Percentiles rank a stretch among this genome's conserved stretches.
Evolutionary conservation across 2,797 vertebrate genomes (phyloP).

Genomic region (Semotilus atromaculatus): DNA sequence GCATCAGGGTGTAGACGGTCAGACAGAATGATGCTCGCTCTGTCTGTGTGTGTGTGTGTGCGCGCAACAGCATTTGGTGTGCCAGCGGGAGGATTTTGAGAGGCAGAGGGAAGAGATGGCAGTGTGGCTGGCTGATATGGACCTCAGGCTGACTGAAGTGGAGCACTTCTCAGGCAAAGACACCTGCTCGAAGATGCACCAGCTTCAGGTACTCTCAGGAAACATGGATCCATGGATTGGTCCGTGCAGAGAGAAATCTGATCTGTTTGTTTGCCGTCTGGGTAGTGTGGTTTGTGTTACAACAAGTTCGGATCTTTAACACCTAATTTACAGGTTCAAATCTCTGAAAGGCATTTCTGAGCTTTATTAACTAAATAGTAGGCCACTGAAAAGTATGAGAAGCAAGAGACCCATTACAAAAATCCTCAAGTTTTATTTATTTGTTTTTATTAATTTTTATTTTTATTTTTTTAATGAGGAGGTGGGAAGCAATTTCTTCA

Average conservation of each 20-base stretch:
- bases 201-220: conserved; percentile 76
- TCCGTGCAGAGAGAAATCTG: not conserved
- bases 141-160: conserved; percentile 75
- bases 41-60: not conserved
- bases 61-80: conserved; percentile 70
- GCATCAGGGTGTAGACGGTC: conserved; percentile 25
- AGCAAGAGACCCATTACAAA: not conserved
- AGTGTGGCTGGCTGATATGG: conserved; percentile 80
- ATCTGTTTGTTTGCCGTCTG: not conserved
- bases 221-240: not conserved
- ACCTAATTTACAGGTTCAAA: not conserved
- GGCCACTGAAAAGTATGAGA: not conserved
- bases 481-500: no score
- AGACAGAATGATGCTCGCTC: conserved; percentile 7
- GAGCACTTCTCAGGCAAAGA: conserved; percentile 76
- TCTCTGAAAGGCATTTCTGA: not conserved
- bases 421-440: not conserved
- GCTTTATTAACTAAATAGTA: not conserved
- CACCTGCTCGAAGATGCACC: conserved; percentile 76
- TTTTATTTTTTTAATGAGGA: no score
- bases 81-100: conserved; percentile 80
- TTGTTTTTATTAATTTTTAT: no score
- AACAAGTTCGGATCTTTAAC: not conserved
- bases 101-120: conserved; percentile 77
- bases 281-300: not conserved